A percentile compares a stretch with the other conserved stretches of the same genome.
These are phyloP conservation scores for Pocillopora meandrina DNA, from an alignment of 92 coral and sea anemone genomes.

Conservation along the genomic window DNA sequence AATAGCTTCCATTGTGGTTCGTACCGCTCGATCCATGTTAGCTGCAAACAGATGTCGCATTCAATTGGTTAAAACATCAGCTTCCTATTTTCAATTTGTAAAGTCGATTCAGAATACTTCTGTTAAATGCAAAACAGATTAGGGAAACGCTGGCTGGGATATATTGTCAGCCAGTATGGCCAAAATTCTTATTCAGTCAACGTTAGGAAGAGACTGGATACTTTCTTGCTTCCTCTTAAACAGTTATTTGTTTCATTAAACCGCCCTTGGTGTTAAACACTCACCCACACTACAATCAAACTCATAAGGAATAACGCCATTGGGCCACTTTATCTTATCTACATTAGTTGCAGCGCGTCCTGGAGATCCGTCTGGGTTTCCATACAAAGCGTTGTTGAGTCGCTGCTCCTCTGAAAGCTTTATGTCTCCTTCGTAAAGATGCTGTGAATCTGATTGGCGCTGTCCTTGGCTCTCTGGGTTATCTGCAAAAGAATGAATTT, in stretches of 20 bases:
- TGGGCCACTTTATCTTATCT: constrained; percentile 83
- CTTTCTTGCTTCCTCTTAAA: too few relatives aligned
- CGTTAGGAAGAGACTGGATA: too few relatives aligned
- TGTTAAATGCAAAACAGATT: too few relatives aligned
- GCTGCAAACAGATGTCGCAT: constrained; percentile 34
- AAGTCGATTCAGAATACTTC: too few relatives aligned
- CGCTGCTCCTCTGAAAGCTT: constrained; percentile 68
- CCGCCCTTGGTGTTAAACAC: neutral
- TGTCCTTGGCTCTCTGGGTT: constrained; percentile 2
- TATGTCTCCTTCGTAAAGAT: constrained; percentile 81
- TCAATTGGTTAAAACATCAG: too few relatives aligned
- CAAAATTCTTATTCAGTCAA: too few relatives aligned
- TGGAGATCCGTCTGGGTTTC: constrained; percentile 65
- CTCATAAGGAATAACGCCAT: constrained; percentile 86
- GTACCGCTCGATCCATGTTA: constrained; percentile 80
- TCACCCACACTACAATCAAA: constrained; percentile 95
- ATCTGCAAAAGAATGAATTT: neutral
- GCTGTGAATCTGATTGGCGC: neutral
- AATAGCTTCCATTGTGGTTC: constrained; percentile 87
- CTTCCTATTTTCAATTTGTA: too few relatives aligned
- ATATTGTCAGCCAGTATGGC: too few relatives aligned
- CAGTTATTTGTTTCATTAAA: too few relatives aligned
- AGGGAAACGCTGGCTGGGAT: too few relatives aligned
- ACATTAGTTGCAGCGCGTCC: constrained; percentile 78
- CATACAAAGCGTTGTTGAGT: constrained; percentile 60